Conservation (phyloP, 2,797 vertebrate genomes). For the Anguilla anguilla region DNA sequence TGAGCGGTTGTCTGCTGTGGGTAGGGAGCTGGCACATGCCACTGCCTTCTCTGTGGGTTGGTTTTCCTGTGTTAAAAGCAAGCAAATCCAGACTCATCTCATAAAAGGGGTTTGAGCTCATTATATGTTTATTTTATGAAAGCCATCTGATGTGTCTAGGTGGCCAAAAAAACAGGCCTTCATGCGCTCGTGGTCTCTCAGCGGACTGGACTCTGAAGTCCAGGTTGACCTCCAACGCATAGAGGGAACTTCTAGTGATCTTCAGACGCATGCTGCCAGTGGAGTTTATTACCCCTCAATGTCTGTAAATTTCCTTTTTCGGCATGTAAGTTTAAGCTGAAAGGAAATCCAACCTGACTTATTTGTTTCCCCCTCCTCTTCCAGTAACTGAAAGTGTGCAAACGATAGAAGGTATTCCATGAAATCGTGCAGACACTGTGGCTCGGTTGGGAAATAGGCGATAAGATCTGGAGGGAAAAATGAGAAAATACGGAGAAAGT, state of each 20-base stretch:
- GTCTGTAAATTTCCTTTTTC: constrained; percentile 43
- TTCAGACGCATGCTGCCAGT: not conserved
- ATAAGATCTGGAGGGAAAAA: constrained; percentile 51
- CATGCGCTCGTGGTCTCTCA: constrained; percentile 40
- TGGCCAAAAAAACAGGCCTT: constrained; percentile 69
- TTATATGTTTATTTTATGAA: constrained; percentile 60
- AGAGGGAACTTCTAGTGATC: constrained; percentile 54
- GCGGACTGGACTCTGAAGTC: constrained; percentile 59
- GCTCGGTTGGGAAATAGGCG: constrained; percentile 7
- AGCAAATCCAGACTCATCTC: constrained; percentile 60
- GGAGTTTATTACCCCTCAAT: constrained; percentile 51
- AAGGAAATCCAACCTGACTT: constrained; percentile 6
- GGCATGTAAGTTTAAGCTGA: not conserved
- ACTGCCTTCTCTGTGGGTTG: constrained; percentile 37
- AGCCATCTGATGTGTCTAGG: constrained; percentile 62
- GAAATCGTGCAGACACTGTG: not conserved
- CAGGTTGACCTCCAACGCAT: constrained; percentile 63
- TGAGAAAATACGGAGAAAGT: constrained; percentile 42
- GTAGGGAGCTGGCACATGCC: constrained; percentile 15
- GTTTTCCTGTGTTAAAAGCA: constrained; percentile 60
- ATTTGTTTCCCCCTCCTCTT: constrained; percentile 1
- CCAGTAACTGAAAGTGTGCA: not conserved
- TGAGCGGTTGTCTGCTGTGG: not conserved
- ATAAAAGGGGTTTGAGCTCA: constrained; percentile 53
- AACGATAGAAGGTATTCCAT: not conserved